Percentiles rank a stretch among this genome's conserved stretches.
Evolutionary conservation across 2,113 vertebrate genomes (phyloP).

Genomic region (Carollia perspicillata): DNA sequence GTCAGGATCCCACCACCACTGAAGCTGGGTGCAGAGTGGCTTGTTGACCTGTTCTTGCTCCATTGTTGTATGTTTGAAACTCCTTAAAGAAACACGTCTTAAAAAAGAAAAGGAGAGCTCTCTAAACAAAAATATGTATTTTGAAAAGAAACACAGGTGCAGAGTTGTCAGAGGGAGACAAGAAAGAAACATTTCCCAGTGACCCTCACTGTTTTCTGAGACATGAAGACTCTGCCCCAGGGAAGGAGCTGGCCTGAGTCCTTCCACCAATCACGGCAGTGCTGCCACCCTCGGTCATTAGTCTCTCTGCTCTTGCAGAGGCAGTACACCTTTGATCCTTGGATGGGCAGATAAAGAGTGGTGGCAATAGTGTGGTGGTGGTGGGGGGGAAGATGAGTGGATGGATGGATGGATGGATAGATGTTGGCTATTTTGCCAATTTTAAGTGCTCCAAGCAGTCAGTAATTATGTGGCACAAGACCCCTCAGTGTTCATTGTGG

Average conservation of each 20-base stretch:
- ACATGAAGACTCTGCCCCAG: rapidly evolving
- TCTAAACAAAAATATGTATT: background rate
- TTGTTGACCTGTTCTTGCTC: background rate
- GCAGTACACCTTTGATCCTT: background rate
- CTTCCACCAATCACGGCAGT: rapidly evolving
- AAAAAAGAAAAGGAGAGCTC: background rate
- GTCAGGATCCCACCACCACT: background rate
- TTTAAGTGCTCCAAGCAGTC: background rate
- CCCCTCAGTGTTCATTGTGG: background rate
- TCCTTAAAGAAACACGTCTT: background rate
- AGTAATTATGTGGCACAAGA: background rate
- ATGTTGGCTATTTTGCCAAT: background rate
- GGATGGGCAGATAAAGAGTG: background rate
- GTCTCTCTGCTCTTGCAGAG: background rate
- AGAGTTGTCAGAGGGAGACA: background rate
- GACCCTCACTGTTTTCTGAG: background rate
- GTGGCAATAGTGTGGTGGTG: no score
- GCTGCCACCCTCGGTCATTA: no score
- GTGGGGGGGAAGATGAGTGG: background rate
- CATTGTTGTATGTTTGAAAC: background rate
- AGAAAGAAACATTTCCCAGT: background rate
- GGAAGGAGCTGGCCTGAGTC: background rate
- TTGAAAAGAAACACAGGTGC: background rate
- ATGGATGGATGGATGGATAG: background rate
- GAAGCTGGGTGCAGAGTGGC: background rate